phyloP scores from a whole-genome alignment of 1,140 invertebrate species.

The Drosophila kepulauana region DNA sequence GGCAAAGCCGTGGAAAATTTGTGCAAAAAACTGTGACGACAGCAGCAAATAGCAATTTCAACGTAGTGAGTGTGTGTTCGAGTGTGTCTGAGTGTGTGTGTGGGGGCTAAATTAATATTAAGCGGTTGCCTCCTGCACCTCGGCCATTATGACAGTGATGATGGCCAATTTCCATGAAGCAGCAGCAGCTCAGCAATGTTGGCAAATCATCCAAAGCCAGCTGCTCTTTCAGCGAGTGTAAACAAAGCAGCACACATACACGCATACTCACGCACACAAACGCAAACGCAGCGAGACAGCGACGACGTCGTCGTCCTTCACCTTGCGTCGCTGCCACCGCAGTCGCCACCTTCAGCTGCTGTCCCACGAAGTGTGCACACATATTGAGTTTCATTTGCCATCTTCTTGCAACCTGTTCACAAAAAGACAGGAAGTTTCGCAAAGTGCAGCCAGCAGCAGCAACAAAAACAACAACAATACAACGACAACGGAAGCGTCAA shows the following conservation, averaged over 20 bases:
- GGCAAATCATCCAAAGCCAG: slow-evolving; percentile 42
- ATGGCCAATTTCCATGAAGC: slow-evolving; percentile 53
- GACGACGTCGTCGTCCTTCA: slow-evolving; percentile 62
- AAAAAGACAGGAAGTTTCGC: slow-evolving; percentile 74
- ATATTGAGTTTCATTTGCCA: slow-evolving; percentile 73
- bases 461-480: slow-evolving; percentile 42
- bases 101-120: slow-evolving; percentile 71
- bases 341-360: slow-evolving; percentile 44
- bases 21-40: slow-evolving; percentile 79
- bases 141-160: slow-evolving; percentile 55
- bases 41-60: slow-evolving; percentile 18
- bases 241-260: slow-evolving; percentile 64
- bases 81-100: slow-evolving; percentile 31
- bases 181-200: slow-evolving; percentile 19
- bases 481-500: slow-evolving; percentile 43
- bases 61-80: slow-evolving; percentile 43
- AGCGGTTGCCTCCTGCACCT: slow-evolving; percentile 49
- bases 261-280: slow-evolving; percentile 29
- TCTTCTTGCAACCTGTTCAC: slow-evolving; percentile 68
- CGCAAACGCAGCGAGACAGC: slow-evolving; percentile 19
- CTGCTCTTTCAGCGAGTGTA: slow-evolving; percentile 73
- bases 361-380: slow-evolving; percentile 24
- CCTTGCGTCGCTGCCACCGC: slow-evolving; percentile 55
- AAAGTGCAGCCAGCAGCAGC: slow-evolving; percentile 65
- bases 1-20: slow-evolving; percentile 57